These are phyloP conservation scores for Benthosema pterotum DNA, from an alignment of 2,797 vertebrate genomes.

Conservation along the genomic window DNA sequence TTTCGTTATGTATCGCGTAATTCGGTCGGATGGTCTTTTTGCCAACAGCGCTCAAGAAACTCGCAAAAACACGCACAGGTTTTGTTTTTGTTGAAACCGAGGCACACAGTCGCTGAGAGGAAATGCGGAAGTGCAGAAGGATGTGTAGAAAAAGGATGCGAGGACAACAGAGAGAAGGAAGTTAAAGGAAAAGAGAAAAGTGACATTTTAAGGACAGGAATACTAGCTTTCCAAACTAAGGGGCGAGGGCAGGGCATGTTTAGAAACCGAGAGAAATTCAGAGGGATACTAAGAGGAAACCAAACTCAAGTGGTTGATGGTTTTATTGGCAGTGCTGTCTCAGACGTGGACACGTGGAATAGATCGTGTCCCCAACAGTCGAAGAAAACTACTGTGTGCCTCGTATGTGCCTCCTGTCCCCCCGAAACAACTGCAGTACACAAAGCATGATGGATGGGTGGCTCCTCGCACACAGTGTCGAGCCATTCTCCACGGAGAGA, in stretches of 20 bases:
- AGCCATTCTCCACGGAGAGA: conserved; percentile 16
- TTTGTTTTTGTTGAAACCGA: conserved; percentile 29
- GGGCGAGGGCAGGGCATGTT: not conserved
- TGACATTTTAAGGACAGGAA: not conserved
- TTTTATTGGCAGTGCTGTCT: conserved; percentile 11
- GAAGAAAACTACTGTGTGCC: conserved; percentile 46
- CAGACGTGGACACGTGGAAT: conserved; percentile 26
- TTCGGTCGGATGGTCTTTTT: conserved; percentile 46
- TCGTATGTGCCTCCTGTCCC: conserved; percentile 65
- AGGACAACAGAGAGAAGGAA: not conserved
- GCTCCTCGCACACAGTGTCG: conserved; percentile 28
- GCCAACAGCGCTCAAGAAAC: conserved; percentile 47
- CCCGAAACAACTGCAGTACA: conserved; percentile 36
- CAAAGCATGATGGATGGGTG: conserved; percentile 14
- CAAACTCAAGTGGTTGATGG: conserved; percentile 5
- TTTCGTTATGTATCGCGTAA: conserved; percentile 64
- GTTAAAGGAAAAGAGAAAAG: not conserved
- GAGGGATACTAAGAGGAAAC: conserved; percentile 1
- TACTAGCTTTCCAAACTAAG: not conserved
- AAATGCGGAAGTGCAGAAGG: conserved; percentile 22
- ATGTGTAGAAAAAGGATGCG: conserved; percentile 20
- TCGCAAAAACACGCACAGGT: conserved; percentile 65
- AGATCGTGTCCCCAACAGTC: conserved; percentile 12
- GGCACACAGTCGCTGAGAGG: conserved; percentile 41
- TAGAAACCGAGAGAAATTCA: conserved; percentile 19